These are phyloP conservation scores for Coregonus sp. DNA, from an alignment of 2,797 vertebrate genomes.

Conservation along the genomic window DNA sequence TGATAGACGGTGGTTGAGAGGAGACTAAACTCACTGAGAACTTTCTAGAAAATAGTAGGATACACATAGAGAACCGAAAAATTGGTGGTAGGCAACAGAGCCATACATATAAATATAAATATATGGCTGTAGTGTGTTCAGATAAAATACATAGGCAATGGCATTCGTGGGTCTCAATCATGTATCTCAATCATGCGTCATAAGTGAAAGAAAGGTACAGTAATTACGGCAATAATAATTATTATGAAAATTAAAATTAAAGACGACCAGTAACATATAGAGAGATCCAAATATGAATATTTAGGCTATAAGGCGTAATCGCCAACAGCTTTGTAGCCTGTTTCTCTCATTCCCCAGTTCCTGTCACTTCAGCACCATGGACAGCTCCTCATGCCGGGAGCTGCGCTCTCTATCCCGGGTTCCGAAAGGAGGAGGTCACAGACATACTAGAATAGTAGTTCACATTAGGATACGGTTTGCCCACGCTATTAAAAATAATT, in stretches of 20 bases:
- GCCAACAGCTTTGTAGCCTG: background rate
- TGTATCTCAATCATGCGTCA: too few relatives aligned
- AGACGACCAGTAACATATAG: background rate
- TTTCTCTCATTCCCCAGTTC: background rate
- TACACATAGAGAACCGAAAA: background rate
- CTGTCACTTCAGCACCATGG: constrained; percentile 61
- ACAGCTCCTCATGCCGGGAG: constrained; percentile 50
- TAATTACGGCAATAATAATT: too few relatives aligned
- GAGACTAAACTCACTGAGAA: background rate
- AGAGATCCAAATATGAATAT: too few relatives aligned
- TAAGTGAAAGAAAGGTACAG: too few relatives aligned
- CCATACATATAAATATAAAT: background rate
- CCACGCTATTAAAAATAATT: too few relatives aligned
- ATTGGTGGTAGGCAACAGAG: background rate
- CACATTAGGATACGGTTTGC: too few relatives aligned
- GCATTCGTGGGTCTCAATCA: too few relatives aligned
- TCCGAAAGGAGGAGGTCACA: background rate
- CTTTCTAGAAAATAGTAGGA: constrained; percentile 46
- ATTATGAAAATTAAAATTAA: too few relatives aligned
- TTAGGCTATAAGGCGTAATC: background rate
- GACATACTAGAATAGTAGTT: too few relatives aligned
- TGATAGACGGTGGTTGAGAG: constrained; percentile 1
- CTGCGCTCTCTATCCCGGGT: background rate
- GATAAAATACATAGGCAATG: too few relatives aligned
- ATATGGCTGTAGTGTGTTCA: background rate